phyloP scores from a whole-genome alignment of 2,113 vertebrate species.

The Pseudonaja textilis region DNA sequence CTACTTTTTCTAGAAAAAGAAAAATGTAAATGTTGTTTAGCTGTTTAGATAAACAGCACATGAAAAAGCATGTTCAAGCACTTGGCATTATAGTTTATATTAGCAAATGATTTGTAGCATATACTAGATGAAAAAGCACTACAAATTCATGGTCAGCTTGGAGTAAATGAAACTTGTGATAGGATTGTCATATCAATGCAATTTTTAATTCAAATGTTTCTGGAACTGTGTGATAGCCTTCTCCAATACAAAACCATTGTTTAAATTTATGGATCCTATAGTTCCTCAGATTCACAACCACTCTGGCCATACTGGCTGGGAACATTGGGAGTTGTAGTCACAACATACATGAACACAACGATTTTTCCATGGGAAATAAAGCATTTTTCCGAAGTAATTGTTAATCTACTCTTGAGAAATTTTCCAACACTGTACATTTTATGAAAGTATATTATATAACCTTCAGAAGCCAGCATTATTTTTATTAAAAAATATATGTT shows the following conservation, averaged over 20 bases:
- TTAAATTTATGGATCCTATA: not conserved
- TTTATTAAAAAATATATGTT: not conserved
- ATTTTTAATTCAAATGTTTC: not conserved
- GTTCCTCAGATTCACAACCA: not conserved
- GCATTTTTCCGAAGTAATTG: not conserved
- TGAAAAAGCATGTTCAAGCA: not conserved
- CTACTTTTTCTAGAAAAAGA: not conserved
- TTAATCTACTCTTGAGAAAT: not conserved
- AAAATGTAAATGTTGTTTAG: not conserved
- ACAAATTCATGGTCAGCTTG: not conserved
- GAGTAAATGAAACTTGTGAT: too few relatives aligned
- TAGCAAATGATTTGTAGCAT: too few relatives aligned
- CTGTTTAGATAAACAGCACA: not conserved
- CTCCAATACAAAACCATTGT: not conserved
- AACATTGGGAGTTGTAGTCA: not conserved
- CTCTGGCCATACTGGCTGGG: not conserved
- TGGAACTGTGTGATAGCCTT: not conserved
- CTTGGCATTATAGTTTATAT: not conserved
- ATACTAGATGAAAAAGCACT: not conserved
- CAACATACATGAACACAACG: not conserved
- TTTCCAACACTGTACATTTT: not conserved
- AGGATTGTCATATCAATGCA: not conserved
- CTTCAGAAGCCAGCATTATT: not conserved
- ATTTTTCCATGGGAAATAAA: not conserved
- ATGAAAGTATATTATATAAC: not conserved